Base-by-base conservation (phyloP, 2,113 vertebrate genomes). In the Gobio gobio region DNA sequence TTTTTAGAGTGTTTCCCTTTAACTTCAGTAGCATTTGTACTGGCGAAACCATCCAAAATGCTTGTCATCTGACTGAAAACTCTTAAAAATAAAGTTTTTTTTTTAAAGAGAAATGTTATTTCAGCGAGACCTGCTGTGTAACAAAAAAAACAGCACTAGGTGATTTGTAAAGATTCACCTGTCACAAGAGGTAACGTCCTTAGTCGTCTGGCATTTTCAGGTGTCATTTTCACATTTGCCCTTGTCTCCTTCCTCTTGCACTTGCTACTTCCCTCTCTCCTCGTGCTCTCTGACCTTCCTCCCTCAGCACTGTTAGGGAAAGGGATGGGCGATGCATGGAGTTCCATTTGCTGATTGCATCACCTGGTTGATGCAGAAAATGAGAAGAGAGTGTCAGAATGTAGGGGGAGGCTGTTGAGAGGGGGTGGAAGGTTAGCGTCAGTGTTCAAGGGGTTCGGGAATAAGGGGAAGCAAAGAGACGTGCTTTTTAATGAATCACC, bases 331-430 rank as follows among this genome's bases (percentile, higher is more conserved):
- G 73, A 83, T 56, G 80, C 59, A 18, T 3, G 45, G 72, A 56
- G 45, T 20, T 85, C 76, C 85, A 86, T 89, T 89, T 82, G 80
- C 86, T 87, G 78, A 89, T 90, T 86, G 85, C 82, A 86, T 87
- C 84, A 88, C 87, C 87, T 87, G 88, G 72, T 47, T 80, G 66
- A 36, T 74, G 33, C 2, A 74, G 77, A 58, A 82, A 76, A 64
- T 36, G 49, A 74, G 73, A 26, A 68, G 79, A 64, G 61, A 72
- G 80, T 58, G 63, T 82, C 49, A 83, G 81, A 33, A 82, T 82
- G 79, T 82, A 13, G 45, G 33, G 1, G 40, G 45, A 81, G 61
- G 81, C 51, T 33, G 77, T 26, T 51, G 33, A 51, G 78, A 58
- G 43, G 61, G 82, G 36, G 33, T 66, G 43, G 59, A 76, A 66